Evolutionary conservation across 2,888 invertebrate genomes (phyloP).

Genomic region (Augochlorella aurata): DNA sequence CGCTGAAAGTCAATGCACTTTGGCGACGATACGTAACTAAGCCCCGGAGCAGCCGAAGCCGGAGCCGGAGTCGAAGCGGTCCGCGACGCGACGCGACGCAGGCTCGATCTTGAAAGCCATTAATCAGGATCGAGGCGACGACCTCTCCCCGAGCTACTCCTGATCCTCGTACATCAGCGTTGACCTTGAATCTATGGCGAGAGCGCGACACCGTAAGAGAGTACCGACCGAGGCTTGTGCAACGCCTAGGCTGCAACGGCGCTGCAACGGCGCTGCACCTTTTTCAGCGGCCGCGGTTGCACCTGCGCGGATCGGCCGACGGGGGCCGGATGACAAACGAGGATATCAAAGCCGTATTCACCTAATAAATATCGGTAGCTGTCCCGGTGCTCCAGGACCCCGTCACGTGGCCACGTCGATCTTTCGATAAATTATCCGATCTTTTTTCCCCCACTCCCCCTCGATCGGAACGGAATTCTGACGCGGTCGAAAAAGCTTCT

Average conservation of each 20-base stretch:
- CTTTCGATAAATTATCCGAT: slow-evolving; percentile 1
- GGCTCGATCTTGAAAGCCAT: slow-evolving; percentile 62
- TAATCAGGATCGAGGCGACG: slow-evolving; percentile 68
- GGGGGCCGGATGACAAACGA: slow-evolving; percentile 48
- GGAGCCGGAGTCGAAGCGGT: not conserved
- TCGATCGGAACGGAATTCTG: not conserved
- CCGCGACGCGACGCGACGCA: slow-evolving; percentile 25
- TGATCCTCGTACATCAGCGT: slow-evolving; percentile 52
- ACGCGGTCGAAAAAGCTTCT: not conserved
- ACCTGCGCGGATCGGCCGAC: slow-evolving; percentile 32
- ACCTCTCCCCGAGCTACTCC: slow-evolving; percentile 58
- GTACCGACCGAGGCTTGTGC: slow-evolving; percentile 32
- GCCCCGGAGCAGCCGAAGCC: not conserved
- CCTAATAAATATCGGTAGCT: slow-evolving; percentile 47
- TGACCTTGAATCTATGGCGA: slow-evolving; percentile 68
- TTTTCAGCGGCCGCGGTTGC: slow-evolving; percentile 29
- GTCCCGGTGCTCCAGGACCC: not conserved
- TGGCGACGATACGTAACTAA: slow-evolving; percentile 46
- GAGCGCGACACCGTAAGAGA: slow-evolving; percentile 58
- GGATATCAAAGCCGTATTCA: slow-evolving; percentile 47
- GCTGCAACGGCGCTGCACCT: slow-evolving; percentile 27
- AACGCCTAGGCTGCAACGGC: slow-evolving; percentile 31
- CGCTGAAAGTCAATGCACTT: slow-evolving; percentile 56
- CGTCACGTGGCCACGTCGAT: not conserved
- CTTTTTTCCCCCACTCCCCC: not conserved